Conservation (phyloP, 1,140 invertebrate genomes). For the Tribolium castaneum region DNA sequence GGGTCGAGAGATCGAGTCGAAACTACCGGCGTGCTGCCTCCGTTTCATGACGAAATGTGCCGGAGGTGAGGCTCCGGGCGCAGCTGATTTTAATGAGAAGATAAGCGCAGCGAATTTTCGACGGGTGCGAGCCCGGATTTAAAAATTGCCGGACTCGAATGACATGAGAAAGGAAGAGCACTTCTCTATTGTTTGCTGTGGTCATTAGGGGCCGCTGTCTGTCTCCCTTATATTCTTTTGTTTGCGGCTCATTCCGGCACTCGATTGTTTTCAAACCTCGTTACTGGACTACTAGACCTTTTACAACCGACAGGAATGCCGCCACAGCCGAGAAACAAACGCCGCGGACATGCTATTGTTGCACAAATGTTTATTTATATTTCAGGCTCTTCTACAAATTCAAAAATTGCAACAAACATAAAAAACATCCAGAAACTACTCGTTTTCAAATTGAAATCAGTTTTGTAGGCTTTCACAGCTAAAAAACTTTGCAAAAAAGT, state of each 20-base stretch:
- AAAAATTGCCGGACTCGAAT: background rate
- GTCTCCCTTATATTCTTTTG: constrained; percentile 22
- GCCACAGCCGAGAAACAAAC: background rate
- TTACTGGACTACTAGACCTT: constrained; percentile 23
- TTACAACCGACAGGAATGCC: background rate
- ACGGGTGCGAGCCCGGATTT: background rate
- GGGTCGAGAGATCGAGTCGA: background rate
- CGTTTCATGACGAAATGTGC: constrained; percentile 2
- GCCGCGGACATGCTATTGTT: background rate
- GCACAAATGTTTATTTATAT: background rate
- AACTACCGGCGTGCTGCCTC: constrained; percentile 27
- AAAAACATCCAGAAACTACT: too few species aligned
- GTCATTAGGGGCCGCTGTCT: constrained; percentile 14
- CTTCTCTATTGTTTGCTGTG: constrained; percentile 4
- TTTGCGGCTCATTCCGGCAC: constrained; percentile 29
- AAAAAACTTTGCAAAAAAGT: too few species aligned
- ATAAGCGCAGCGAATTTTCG: background rate
- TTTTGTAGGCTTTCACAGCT: too few species aligned
- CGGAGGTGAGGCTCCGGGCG: background rate
- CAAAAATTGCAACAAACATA: too few species aligned
- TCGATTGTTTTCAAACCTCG: constrained; percentile 40
- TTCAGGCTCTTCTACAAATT: background rate
- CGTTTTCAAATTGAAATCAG: too few species aligned
- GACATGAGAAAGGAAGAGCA: constrained; percentile 1
- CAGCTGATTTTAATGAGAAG: background rate